Percentiles rank a stretch among this genome's conserved stretches.
These are phyloP conservation scores for Xerus rutilus DNA, from an alignment of 2,797 vertebrate genomes.

Conservation along the genomic window DNA sequence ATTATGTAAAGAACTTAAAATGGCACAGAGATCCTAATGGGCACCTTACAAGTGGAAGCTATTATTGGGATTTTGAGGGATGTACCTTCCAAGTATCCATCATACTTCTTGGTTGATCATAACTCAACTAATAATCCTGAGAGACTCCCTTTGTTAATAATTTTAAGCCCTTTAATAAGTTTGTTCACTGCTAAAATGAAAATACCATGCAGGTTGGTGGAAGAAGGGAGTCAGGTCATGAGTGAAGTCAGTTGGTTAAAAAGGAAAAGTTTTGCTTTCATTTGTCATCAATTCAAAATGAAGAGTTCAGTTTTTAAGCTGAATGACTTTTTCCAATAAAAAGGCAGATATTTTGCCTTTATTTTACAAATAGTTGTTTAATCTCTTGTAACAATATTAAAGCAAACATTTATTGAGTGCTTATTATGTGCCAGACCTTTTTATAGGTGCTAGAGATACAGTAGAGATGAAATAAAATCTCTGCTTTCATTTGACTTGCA, in stretches of 20 bases:
- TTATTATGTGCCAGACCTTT: neutral
- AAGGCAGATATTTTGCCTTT: neutral
- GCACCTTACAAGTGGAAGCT: neutral
- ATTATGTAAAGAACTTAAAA: constrained; percentile 32
- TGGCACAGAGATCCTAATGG: neutral
- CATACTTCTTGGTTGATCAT: neutral
- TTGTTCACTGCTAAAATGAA: constrained; percentile 17
- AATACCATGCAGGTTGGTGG: neutral
- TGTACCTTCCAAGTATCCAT: neutral
- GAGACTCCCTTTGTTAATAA: neutral
- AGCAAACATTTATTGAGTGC: neutral
- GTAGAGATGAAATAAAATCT: neutral
- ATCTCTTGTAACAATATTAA: neutral
- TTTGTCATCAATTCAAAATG: constrained; percentile 4
- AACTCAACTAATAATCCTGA: neutral
- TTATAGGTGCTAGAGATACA: neutral
- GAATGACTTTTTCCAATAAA: neutral
- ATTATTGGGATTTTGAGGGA: neutral
- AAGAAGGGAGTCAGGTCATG: neutral
- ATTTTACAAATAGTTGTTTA: neutral
- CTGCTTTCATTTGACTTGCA: neutral
- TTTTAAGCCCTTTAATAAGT: neutral
- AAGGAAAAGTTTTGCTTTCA: neutral
- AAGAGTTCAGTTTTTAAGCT: neutral
- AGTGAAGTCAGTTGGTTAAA: neutral